phyloP scores from a whole-genome alignment of 2,797 vertebrate genomes.

The Dallia pectoralis region DNA sequence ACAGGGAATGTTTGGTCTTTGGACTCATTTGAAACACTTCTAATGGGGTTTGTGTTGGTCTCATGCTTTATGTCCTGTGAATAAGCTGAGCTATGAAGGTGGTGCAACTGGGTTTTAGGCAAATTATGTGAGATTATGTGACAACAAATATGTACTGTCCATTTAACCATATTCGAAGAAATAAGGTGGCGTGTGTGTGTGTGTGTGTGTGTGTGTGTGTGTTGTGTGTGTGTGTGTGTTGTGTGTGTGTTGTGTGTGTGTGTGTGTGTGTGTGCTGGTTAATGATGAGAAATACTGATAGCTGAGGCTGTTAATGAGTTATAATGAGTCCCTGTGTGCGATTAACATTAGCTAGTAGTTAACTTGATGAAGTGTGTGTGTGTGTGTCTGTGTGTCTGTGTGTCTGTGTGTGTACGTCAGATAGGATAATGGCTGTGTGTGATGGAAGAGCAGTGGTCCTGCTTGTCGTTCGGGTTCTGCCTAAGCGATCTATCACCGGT shows the following conservation, averaged over 20 bases:
- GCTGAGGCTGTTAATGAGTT: conserved; percentile 4
- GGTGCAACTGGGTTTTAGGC: neutral
- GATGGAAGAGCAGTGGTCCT: neutral
- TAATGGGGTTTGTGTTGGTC: neutral
- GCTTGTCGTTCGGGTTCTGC: neutral
- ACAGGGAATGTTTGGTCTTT: too few relatives aligned
- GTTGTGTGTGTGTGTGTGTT: too few relatives aligned
- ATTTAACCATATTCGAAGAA: too few relatives aligned
- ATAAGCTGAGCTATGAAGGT: neutral
- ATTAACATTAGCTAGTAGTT: neutral
- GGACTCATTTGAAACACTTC: neutral
- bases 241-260: neutral
- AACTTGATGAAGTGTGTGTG: neutral
- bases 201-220: too few relatives aligned
- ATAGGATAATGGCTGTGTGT: neutral
- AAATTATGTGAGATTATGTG: neutral
- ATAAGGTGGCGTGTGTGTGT: too few relatives aligned
- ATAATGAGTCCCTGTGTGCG: conserved; percentile 5
- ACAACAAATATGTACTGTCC: neutral
- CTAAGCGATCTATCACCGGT: neutral
- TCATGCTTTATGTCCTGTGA: neutral
- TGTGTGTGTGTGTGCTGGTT: neutral
- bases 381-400: too few relatives aligned
- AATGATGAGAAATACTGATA: neutral
- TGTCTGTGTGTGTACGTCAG: conserved; percentile 1